A percentile compares a stretch with the other conserved stretches of the same genome.
Conservation (phyloP, 1,140 invertebrate species). For the Druon quercuslanigerum region DNA sequence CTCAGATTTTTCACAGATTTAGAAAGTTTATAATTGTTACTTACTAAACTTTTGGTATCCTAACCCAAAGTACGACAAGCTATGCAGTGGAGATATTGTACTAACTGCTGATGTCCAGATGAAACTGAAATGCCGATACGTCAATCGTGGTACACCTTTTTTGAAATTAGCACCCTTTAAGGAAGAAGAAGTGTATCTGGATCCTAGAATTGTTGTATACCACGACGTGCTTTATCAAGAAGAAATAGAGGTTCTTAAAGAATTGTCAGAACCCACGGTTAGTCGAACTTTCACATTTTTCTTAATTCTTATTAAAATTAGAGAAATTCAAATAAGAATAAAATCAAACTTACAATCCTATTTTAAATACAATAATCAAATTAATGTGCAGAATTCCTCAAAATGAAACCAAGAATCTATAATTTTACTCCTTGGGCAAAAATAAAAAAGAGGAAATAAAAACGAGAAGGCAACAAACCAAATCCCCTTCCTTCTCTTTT, state of each 20-base stretch:
- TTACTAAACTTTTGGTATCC: too few relatives aligned
- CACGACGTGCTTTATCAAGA: conserved; percentile 92
- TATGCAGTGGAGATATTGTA: conserved; percentile 92
- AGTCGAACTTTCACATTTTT: conserved; percentile 50
- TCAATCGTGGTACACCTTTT: conserved; percentile 84
- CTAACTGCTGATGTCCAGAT: conserved; percentile 75
- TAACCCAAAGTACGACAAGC: conserved; percentile 83
- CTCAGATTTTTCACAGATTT: too few relatives aligned
- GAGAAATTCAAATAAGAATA: too few relatives aligned
- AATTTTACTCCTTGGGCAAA: too few relatives aligned
- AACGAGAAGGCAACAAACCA: too few relatives aligned
- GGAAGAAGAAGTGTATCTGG: conserved; percentile 90
- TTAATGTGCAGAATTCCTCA: too few relatives aligned
- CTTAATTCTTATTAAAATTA: conserved; percentile 13
- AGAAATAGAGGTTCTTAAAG: conserved; percentile 93
- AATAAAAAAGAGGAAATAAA: too few relatives aligned
- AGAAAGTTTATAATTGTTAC: too few relatives aligned
- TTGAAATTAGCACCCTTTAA: conserved; percentile 91
- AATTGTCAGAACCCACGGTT: conserved; percentile 90
- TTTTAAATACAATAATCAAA: too few relatives aligned
- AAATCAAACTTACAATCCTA: too few relatives aligned
- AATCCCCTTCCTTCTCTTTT: too few relatives aligned
- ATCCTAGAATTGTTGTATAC: conserved; percentile 92
- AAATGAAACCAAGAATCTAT: too few relatives aligned
- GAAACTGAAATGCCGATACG: conserved; percentile 88